Base-by-base conservation (phyloP, 2,797 vertebrate species). In the Phyllotis vaccarum region DNA sequence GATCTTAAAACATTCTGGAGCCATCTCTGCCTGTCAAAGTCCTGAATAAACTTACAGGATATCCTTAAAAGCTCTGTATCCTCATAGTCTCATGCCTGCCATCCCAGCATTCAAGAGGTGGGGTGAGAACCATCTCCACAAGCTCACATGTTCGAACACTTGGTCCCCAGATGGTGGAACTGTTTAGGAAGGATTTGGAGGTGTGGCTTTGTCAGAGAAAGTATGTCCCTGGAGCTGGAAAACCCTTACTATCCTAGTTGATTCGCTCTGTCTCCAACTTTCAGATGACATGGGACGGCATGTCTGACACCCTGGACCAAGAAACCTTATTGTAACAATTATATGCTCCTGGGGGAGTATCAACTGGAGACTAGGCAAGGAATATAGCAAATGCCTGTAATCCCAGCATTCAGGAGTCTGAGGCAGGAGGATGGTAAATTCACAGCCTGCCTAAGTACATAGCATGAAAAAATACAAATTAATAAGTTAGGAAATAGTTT, bases 1-100 rank as follows among this genome's bases (percentile, higher is more conserved):
- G 64, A 43, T 19, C 13, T 40, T 76, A 94, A 93, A 94, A 22
- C 40, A 79, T 91, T 94, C 34, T 70, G 78, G 54, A 94, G 83
- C 27, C 27, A 60, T 89, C 37, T 87, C 52, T 91, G 88, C 31
- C 86, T 85, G 22, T 82, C 54, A 82, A 62, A 94, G 81, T 68
- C 27, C 54, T 86, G 34, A 46, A 46, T 29, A 29, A 58, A n/a
- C 16, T 78, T 86, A 37, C 17, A 89, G 43, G 46, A 76, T 29
- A 19, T 92, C 56, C 24, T 94, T 49, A 75, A 89, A 79, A 49
- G 14, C 7, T 58, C 27, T 58, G 60, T 70, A 2, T 74, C n/a
- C 10, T 2, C 52, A 54, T 6, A 60, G 22, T 24, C 14, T 60
- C 56, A 6, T 43, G 24, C 17, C 49, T 21, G 5, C 24, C 66